These are phyloP conservation scores for Lithophane leautieri DNA, from an alignment of 2,888 invertebrate species.

Conservation along the genomic window DNA sequence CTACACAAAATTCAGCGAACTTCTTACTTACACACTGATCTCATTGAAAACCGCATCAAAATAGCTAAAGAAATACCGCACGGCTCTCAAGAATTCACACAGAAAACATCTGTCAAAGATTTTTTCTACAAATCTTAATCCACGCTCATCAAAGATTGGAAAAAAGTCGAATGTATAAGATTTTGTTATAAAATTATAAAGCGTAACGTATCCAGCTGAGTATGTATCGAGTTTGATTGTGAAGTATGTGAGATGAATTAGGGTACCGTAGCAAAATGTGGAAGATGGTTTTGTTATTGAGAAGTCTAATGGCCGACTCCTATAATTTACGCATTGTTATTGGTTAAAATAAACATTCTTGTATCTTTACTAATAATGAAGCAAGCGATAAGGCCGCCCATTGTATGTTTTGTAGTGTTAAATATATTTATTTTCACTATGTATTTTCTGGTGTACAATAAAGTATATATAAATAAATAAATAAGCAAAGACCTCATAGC, in stretches of 20 bases:
- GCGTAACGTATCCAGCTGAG: conserved; percentile 81
- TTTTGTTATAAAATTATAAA: conserved; percentile 78
- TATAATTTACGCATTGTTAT: too few relatives aligned
- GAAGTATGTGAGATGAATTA: conserved; percentile 68
- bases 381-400: too few relatives aligned
- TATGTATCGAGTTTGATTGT: conserved; percentile 77
- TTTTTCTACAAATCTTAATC: conserved; percentile 75
- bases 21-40: not conserved
- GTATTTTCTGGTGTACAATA: too few relatives aligned
- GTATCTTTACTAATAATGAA: too few relatives aligned
- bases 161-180: conserved; percentile 77
- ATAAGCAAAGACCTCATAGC: too few relatives aligned
- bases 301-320: too few relatives aligned
- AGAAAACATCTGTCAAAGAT: conserved; percentile 71
- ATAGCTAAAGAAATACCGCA: conserved; percentile 43
- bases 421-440: too few relatives aligned
- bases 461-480: too few relatives aligned
- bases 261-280: conserved; percentile 55
- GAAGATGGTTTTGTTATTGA: not conserved
- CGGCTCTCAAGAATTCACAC: conserved; percentile 59
- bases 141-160: conserved; percentile 75
- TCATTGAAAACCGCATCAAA: conserved; percentile 60
- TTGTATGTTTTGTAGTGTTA: too few relatives aligned
- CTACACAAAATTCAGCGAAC: not conserved
- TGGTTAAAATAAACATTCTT: too few relatives aligned